Conservation (phyloP, 2,888 invertebrate species). For the Minunthozetes semirufus region DNA sequence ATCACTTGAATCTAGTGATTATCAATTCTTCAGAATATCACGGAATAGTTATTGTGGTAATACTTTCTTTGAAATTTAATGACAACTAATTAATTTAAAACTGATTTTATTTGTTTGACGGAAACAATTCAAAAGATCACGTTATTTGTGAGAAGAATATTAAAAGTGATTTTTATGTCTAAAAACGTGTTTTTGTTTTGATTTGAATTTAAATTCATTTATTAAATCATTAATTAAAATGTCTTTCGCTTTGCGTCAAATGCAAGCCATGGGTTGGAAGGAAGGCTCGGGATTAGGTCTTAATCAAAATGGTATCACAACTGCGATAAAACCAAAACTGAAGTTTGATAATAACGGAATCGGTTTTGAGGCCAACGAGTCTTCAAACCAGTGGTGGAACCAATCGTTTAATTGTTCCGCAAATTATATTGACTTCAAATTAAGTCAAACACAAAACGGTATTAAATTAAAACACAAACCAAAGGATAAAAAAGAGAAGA, state of each 20-base stretch:
- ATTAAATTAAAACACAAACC: constrained; percentile 16
- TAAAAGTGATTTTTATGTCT: not conserved
- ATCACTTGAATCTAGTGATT: too few species aligned
- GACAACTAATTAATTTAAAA: too few species aligned
- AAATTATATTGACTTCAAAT: constrained; percentile 23
- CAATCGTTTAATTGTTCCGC: constrained; percentile 35
- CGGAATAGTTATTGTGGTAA: too few species aligned
- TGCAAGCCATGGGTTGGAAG: constrained; percentile 38
- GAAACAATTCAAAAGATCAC: not conserved
- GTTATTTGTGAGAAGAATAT: not conserved
- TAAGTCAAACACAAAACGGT: constrained; percentile 30
- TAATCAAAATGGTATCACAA: constrained; percentile 35
- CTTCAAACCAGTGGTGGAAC: constrained; percentile 33
- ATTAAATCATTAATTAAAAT: not conserved
- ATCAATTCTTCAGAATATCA: too few species aligned
- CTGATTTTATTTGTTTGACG: too few species aligned
- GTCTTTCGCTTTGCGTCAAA: constrained; percentile 35
- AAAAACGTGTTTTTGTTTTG: not conserved
- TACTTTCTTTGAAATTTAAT: too few species aligned
- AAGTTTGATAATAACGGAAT: constrained; percentile 37
- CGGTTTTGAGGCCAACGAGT: constrained; percentile 23
- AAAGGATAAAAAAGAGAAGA: not conserved
- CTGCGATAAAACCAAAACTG: constrained; percentile 36
- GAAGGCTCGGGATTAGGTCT: constrained; percentile 38
- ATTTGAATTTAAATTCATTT: not conserved